phyloP scores from a whole-genome alignment of 2,888 invertebrate species.

The Adelognathus sp. region DNA sequence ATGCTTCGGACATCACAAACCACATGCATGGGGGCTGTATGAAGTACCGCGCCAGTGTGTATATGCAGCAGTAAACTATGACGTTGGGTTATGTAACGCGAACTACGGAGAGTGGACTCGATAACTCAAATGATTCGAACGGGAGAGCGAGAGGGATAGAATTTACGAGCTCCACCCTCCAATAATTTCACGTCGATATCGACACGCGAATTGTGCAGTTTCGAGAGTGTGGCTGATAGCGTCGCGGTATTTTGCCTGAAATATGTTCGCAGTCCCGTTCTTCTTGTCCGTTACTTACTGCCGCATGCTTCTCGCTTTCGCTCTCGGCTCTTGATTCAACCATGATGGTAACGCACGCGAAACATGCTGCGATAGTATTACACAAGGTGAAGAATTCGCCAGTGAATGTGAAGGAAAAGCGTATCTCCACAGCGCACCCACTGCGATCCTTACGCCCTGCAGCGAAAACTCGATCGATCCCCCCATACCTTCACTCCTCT shows the following conservation, averaged over 20 bases:
- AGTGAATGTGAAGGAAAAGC: slow-evolving; percentile 25
- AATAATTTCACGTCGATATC: slow-evolving; percentile 43
- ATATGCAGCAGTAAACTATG: slow-evolving; percentile 18
- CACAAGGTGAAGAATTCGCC: background rate
- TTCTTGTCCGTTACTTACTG: slow-evolving; percentile 8
- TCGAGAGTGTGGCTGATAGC: slow-evolving; percentile 26
- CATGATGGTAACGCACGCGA: background rate
- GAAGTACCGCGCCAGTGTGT: background rate
- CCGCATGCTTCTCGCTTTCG: slow-evolving; percentile 20
- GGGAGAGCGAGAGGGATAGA: background rate
- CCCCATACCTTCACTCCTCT: background rate
- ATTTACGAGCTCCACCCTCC: slow-evolving; percentile 42
- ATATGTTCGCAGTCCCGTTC: slow-evolving; percentile 38
- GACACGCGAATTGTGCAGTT: slow-evolving; percentile 42
- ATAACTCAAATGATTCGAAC: slow-evolving; percentile 40
- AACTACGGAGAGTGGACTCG: slow-evolving; percentile 16
- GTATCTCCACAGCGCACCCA: slow-evolving; percentile 9
- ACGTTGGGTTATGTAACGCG: slow-evolving; percentile 18
- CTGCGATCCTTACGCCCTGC: slow-evolving; percentile 17
- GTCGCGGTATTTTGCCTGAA: slow-evolving; percentile 31
- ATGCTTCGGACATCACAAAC: background rate
- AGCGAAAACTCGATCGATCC: slow-evolving; percentile 54
- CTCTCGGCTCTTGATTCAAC: slow-evolving; percentile 25
- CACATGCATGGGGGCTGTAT: background rate
- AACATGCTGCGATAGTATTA: background rate